Evolutionary conservation across 1,140 invertebrate genomes (phyloP).

Genomic region (Dendroctonus valens): DNA sequence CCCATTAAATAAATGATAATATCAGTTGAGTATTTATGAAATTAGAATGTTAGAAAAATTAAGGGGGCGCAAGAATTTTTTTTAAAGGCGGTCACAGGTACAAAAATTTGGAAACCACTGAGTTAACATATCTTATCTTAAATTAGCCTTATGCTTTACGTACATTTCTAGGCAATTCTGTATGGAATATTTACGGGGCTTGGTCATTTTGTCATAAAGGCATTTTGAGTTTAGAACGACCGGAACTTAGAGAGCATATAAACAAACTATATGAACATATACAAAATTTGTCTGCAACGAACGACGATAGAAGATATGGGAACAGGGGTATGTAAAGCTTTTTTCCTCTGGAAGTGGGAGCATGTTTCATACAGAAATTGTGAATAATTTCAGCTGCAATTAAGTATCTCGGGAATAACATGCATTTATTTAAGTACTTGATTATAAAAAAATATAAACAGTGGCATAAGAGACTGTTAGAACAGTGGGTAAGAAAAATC

Average conservation of each 20-base stretch:
- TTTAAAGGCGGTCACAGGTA: too few species aligned
- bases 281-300: slow-evolving; percentile 25
- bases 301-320: slow-evolving; percentile 26
- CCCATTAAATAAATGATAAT: too few species aligned
- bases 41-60: too few species aligned
- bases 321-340: slow-evolving; percentile 37
- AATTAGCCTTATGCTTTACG: too few species aligned
- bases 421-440: slow-evolving; percentile 34
- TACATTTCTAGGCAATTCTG: slow-evolving; percentile 19
- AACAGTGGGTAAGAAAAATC: slow-evolving; percentile 31
- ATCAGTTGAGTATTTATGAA: too few species aligned
- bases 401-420: slow-evolving; percentile 35
- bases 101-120: too few species aligned
- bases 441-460: slow-evolving; percentile 33
- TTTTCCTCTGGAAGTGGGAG: background rate
- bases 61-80: too few species aligned
- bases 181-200: slow-evolving; percentile 38
- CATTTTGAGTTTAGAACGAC: slow-evolving; percentile 23
- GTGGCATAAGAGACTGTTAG: slow-evolving; percentile 39
- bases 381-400: slow-evolving; percentile 37
- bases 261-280: slow-evolving; percentile 38
- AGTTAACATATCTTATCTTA: too few species aligned
- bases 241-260: slow-evolving; percentile 20
- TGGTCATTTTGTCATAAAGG: slow-evolving; percentile 32
- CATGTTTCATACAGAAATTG: background rate